Evolutionary conservation across 92 coral and sea anemone species (phyloP), one percentile per base, ranked within the genome.

Genomic region (Porites divaricata): DNA sequence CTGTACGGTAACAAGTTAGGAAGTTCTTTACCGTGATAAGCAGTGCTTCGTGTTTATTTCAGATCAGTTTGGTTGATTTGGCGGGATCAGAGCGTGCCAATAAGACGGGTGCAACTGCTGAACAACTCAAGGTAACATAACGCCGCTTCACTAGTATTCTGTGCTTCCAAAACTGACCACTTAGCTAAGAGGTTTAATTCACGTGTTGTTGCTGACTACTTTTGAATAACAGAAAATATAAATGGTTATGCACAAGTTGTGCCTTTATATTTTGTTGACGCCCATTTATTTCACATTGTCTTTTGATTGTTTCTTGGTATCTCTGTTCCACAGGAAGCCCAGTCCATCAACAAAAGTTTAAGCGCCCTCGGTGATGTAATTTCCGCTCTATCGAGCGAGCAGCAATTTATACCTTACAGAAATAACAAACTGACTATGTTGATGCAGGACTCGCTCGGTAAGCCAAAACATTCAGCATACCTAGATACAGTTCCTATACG

Each of bases 291-390:
- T 4, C 45, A 35, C 45, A 35, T 35, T 35, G 45, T 67, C 45
- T 2, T 24, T 68, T 67, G 13, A 21, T 72, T 8, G 11, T 79
- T 9, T 28, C 62, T 63, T 12, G 21, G 9, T 59, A 12, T 62
- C 8, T 50, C 41, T 78, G 79, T 67, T 35, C 61, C 67, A 81
- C 89, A 97, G 99, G 99, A 97, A 95, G 99, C 99, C 76, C 98
- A 94, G 89, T 95, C 98, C 9, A 97, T 97, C 86, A 97, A 97
- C 84, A 97, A 97, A 76, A 97, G 99, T 72, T 89, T 97, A 70
- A 97, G 99, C 76, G 99, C 99, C 48, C 92, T 97, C 10, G 99
- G 99, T 64, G 99, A 97, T 74, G 99, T 97, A 23, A 97, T 97
- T 76, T 97, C 99, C 15, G 98, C 98, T 2, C 79, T 97, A 59